These are phyloP conservation scores for Atopsyche davidsoni DNA, from an alignment of 1,140 invertebrate genomes.

Conservation along the genomic window DNA sequence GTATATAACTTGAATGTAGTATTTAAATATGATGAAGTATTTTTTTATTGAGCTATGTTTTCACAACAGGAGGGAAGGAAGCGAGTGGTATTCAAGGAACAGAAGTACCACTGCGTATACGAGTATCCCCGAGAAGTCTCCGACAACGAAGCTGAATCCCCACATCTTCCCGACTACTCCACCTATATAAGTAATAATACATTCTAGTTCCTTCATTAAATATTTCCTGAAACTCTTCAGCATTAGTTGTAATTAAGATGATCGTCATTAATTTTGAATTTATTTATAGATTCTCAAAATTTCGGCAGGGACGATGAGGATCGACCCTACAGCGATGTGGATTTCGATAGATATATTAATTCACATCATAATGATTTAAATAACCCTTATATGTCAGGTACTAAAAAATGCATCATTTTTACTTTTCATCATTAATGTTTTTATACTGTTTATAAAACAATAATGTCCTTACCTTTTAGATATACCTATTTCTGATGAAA, in stretches of 20 bases:
- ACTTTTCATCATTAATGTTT: slow-evolving; percentile 3
- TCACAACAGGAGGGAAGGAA: slow-evolving; percentile 44
- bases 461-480: slow-evolving; percentile 20
- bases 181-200: slow-evolving; percentile 44
- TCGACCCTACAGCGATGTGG: slow-evolving; percentile 11
- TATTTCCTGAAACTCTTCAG: neutral
- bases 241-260: slow-evolving; percentile 8
- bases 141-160: slow-evolving; percentile 37
- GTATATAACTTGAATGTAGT: too few relatives aligned
- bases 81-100: slow-evolving; percentile 71
- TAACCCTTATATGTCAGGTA: slow-evolving; percentile 7
- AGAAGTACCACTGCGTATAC: slow-evolving; percentile 75
- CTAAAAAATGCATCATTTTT: neutral
- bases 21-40: too few relatives aligned
- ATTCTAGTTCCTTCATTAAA: neutral
- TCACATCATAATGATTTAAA: slow-evolving; percentile 9
- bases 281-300: slow-evolving; percentile 12
- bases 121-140: slow-evolving; percentile 68
- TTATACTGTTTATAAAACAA: slow-evolving; percentile 1
- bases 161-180: slow-evolving; percentile 41
- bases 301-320: slow-evolving; percentile 6
- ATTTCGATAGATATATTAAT: slow-evolving; percentile 16
- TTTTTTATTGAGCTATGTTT: too few relatives aligned
- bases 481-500: slow-evolving; percentile 47
- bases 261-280: slow-evolving; percentile 7